Conservation (phyloP, 2,113 vertebrate species). For the Oryctolagus cuniculus region DNA sequence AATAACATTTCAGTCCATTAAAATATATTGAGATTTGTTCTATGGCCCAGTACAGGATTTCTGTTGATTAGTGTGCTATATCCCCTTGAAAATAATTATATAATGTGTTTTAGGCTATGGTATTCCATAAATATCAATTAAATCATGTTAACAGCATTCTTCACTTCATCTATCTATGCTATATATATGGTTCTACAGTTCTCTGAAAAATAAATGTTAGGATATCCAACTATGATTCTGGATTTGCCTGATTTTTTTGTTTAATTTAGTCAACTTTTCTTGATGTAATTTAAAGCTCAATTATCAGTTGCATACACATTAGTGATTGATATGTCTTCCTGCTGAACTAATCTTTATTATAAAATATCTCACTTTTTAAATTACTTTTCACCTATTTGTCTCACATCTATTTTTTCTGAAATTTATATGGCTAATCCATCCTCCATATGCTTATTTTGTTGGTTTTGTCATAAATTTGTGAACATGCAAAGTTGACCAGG, state of each 20-base stretch:
- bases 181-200: not conserved
- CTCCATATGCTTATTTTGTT: not conserved
- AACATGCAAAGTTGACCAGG: not conserved
- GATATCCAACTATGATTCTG: not conserved
- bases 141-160: not conserved
- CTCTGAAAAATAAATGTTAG: conserved; percentile 23
- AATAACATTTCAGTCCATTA: not conserved
- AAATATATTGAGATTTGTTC: conserved; percentile 13
- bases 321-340: not conserved
- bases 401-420: not conserved
- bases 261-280: not conserved
- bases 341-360: not conserved
- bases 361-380: not conserved
- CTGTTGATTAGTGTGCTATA: not conserved
- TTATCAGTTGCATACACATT: not conserved
- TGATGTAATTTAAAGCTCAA: not conserved
- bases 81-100: conserved; percentile 2
- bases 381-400: not conserved
- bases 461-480: not conserved
- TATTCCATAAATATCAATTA: not conserved
- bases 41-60: not conserved
- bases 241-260: not conserved
- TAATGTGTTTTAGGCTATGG: not conserved
- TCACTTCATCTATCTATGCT: not conserved
- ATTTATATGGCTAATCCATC: not conserved